These are phyloP conservation scores for Rhopalosiphum nymphaeae DNA, from an alignment of 2,888 invertebrate species.

Conservation along the genomic window DNA sequence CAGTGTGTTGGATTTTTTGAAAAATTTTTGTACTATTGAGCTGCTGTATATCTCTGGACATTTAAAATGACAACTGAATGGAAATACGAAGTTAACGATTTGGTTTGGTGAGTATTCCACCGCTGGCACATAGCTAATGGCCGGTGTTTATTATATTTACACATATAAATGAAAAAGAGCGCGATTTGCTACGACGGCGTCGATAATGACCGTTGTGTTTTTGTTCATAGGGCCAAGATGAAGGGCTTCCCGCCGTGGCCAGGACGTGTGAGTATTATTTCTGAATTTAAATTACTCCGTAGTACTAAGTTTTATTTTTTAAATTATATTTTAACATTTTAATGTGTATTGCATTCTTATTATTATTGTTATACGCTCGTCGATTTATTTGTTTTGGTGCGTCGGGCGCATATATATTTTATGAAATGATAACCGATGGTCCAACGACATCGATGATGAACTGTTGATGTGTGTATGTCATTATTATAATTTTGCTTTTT, in stretches of 20 bases:
- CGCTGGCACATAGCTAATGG: background rate
- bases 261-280: slow-evolving; percentile 84
- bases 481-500: background rate
- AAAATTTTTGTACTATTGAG: background rate
- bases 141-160: background rate
- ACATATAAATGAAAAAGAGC: slow-evolving; percentile 24
- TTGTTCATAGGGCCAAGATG: slow-evolving; percentile 93
- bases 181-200: slow-evolving; percentile 19
- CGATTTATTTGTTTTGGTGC: slow-evolving; percentile 5
- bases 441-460: background rate
- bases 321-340: background rate
- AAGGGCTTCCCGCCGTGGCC: slow-evolving; percentile 98
- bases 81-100: slow-evolving; percentile 56
- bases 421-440: background rate
- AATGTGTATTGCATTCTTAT: background rate
- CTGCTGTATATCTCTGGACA: no score
- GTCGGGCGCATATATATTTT: slow-evolving; percentile 19
- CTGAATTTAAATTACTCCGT: background rate
- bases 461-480: background rate
- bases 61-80: slow-evolving; percentile 1
- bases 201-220: slow-evolving; percentile 62
- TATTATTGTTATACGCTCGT: slow-evolving; percentile 23
- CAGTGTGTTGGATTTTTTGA: background rate
- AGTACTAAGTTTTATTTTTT: background rate
- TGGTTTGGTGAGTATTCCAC: slow-evolving; percentile 73